A percentile compares a stretch with the other conserved stretches of the same genome.
These are phyloP conservation scores for Euschistus heros DNA, from an alignment of 1,140 invertebrate genomes.

Conservation along the genomic window DNA sequence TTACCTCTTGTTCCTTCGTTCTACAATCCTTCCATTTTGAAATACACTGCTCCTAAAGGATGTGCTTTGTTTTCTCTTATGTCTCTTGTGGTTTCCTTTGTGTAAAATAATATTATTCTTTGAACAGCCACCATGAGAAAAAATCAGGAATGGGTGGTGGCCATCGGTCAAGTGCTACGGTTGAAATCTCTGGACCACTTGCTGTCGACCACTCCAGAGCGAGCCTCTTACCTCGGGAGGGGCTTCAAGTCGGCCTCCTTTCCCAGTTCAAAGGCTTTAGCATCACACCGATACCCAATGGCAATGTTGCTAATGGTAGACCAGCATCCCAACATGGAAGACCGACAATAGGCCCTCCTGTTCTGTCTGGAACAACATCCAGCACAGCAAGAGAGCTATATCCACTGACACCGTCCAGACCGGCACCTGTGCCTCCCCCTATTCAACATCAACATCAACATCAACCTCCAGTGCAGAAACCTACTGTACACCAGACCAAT, in stretches of 20 bases:
- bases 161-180: not conserved
- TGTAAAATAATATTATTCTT: slow-evolving; percentile 16
- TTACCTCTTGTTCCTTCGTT: too few relatives aligned
- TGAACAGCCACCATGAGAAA: slow-evolving; percentile 24
- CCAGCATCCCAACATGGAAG: slow-evolving; percentile 1
- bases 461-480: not conserved
- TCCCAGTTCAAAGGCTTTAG: slow-evolving; percentile 78
- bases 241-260: slow-evolving; percentile 50
- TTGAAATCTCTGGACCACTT: slow-evolving; percentile 28
- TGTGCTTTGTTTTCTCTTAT: too few relatives aligned
- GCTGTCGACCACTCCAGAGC: slow-evolving; percentile 24
- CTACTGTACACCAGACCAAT: not conserved
- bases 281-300: slow-evolving; percentile 52
- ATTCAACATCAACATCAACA: not conserved
- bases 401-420: not conserved
- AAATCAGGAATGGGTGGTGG: slow-evolving; percentile 14
- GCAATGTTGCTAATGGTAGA: not conserved
- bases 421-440: slow-evolving; percentile 28
- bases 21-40: too few relatives aligned
- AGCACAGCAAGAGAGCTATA: slow-evolving; percentile 57
- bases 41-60: too few relatives aligned
- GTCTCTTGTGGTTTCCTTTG: slow-evolving; percentile 10
- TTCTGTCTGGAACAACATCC: slow-evolving; percentile 60
- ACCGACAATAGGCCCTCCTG: slow-evolving; percentile 56
- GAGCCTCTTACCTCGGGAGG: slow-evolving; percentile 36